Percentiles rank a stretch among this genome's conserved stretches.
These are phyloP conservation scores for Paradoxurus hermaphroditus DNA, from an alignment of 2,113 vertebrate genomes.

Conservation along the genomic window DNA sequence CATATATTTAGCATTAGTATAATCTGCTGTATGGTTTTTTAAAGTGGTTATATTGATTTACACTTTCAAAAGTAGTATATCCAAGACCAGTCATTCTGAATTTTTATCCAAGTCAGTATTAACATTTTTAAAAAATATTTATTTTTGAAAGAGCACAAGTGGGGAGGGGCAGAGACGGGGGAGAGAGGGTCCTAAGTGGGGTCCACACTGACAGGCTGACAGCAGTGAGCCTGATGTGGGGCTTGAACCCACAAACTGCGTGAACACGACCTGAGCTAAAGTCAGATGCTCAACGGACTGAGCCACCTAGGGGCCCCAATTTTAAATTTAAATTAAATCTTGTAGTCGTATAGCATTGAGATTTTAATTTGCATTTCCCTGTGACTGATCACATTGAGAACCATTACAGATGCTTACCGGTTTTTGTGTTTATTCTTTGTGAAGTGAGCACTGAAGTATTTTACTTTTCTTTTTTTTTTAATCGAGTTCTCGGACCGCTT, in stretches of 20 bases:
- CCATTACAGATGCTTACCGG: neutral
- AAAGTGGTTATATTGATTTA: neutral
- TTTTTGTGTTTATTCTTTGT: neutral
- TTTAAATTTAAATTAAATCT: too few relatives aligned
- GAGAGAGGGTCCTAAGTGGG: too few relatives aligned
- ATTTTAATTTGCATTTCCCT: neutral
- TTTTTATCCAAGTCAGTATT: neutral
- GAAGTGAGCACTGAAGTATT: neutral
- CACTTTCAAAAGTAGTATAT: neutral
- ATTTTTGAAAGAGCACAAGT: too few relatives aligned
- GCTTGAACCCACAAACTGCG: too few relatives aligned
- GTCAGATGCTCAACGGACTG: too few relatives aligned
- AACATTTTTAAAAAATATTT: neutral
- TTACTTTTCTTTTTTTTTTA: neutral
- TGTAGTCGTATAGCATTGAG: neutral
- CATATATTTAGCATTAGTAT: neutral
- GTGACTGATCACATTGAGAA: neutral
- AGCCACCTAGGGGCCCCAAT: too few relatives aligned
- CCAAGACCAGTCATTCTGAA: neutral
- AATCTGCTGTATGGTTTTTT: neutral
- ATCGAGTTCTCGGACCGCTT: neutral
- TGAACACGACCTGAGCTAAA: too few relatives aligned
- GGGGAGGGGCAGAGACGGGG: too few relatives aligned
- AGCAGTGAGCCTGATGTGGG: too few relatives aligned
- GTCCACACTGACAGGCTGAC: too few relatives aligned